These are phyloP conservation scores for Lota lota DNA, from an alignment of 2,113 vertebrate species.

Conservation along the genomic window DNA sequence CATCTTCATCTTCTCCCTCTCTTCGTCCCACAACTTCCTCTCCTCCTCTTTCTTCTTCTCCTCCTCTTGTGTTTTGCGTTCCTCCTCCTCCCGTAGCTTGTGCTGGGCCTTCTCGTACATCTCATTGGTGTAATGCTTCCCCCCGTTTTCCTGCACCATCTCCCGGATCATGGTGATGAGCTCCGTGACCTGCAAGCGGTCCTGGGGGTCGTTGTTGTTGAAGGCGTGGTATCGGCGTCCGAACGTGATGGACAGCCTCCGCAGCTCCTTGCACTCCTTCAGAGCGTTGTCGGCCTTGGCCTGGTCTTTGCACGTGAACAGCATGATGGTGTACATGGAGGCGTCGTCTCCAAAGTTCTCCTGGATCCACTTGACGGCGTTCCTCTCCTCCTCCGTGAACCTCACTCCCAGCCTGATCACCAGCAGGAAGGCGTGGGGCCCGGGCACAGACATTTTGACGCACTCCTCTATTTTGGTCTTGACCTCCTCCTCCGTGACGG, in stretches of 20 bases:
- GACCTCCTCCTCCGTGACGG: slow-evolving; percentile 40
- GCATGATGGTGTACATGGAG: slow-evolving; percentile 66
- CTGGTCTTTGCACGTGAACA: slow-evolving; percentile 71
- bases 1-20: slow-evolving; percentile 53
- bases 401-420: slow-evolving; percentile 62
- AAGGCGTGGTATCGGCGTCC: slow-evolving; percentile 65
- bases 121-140: slow-evolving; percentile 63
- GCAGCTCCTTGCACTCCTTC: slow-evolving; percentile 60
- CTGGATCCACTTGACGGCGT: slow-evolving; percentile 66
- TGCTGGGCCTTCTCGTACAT: slow-evolving; percentile 61
- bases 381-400: slow-evolving; percentile 65
- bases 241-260: slow-evolving; percentile 53
- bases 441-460: slow-evolving; percentile 62
- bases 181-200: slow-evolving; percentile 51
- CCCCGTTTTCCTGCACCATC: slow-evolving; percentile 59
- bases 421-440: slow-evolving; percentile 69
- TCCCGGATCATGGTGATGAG: slow-evolving; percentile 62
- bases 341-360: slow-evolving; percentile 71
- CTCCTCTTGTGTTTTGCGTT: slow-evolving; percentile 48
- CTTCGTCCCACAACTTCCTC: slow-evolving; percentile 60
- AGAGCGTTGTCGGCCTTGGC: slow-evolving; percentile 50
- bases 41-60: slow-evolving; percentile 62
- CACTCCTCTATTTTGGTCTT: slow-evolving; percentile 57
- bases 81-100: slow-evolving; percentile 53
- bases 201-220: slow-evolving; percentile 59